Evolutionary conservation across 2,113 vertebrate genomes (phyloP).

Genomic region (Osmerus mordax): DNA sequence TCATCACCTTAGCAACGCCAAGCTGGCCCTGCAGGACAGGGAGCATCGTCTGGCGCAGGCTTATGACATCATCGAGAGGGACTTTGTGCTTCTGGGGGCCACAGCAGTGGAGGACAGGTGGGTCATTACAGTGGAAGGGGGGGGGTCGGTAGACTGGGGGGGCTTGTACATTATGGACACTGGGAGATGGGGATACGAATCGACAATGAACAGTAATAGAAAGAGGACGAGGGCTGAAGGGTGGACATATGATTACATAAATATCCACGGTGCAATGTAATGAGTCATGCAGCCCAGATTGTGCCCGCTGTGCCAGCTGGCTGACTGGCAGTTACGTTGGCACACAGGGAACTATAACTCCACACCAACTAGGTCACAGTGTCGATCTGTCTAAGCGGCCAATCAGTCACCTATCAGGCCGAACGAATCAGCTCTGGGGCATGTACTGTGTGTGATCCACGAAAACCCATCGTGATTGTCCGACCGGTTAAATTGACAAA

Average conservation of each 20-base stretch:
- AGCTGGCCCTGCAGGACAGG: constrained; percentile 87
- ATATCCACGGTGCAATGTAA: too few species aligned
- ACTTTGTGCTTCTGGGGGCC: constrained; percentile 89
- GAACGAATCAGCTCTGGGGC: too few species aligned
- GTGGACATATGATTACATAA: too few species aligned
- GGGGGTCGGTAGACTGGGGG: constrained; percentile 18
- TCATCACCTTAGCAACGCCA: constrained; percentile 79
- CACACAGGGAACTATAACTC: too few species aligned
- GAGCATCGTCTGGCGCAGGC: constrained; percentile 89
- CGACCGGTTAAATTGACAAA: constrained; percentile 40
- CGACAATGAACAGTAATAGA: background rate
- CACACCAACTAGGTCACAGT: too few species aligned
- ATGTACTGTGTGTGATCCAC: too few species aligned
- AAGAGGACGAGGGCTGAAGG: background rate
- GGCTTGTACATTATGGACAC: constrained; percentile 28
- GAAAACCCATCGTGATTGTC: background rate
- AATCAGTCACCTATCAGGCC: too few species aligned
- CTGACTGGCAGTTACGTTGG: too few species aligned
- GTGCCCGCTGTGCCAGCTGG: too few species aligned
- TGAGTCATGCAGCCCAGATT: too few species aligned
- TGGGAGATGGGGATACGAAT: background rate
- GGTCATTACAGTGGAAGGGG: constrained; percentile 19
- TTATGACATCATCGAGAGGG: constrained; percentile 88
- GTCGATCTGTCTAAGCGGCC: too few species aligned
- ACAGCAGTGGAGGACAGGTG: constrained; percentile 97